Conservation (phyloP, 1,140 invertebrate species). For the Bombus pascuorum region DNA sequence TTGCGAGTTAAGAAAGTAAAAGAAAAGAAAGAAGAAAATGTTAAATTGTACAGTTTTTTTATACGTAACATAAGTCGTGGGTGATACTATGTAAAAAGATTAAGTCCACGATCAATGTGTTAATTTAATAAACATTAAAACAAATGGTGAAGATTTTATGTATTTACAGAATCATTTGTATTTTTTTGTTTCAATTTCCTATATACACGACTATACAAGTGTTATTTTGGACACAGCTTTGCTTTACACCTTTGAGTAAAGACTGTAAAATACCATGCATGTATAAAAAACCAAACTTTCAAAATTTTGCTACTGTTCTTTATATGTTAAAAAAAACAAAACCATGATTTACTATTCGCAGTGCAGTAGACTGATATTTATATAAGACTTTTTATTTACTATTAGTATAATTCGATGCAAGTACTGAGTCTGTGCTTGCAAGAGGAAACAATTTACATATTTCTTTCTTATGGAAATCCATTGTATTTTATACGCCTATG, state of each 20-base stretch:
- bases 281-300: neutral
- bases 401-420: slow-evolving; percentile 23
- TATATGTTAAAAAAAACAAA: slow-evolving; percentile 6
- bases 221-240: too few relatives aligned
- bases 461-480: slow-evolving; percentile 43
- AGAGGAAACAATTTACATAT: slow-evolving; percentile 39
- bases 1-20: neutral
- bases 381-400: slow-evolving; percentile 17
- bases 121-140: slow-evolving; percentile 64
- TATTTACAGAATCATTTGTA: slow-evolving; percentile 42
- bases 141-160: slow-evolving; percentile 23
- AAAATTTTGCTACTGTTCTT: neutral
- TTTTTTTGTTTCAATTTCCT: slow-evolving; percentile 13
- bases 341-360: neutral
- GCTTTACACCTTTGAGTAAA: neutral
- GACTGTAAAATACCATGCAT: neutral
- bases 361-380: slow-evolving; percentile 26
- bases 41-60: slow-evolving; percentile 67
- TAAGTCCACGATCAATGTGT: slow-evolving; percentile 32
- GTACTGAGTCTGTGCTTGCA: slow-evolving; percentile 3
- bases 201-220: neutral
- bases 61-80: slow-evolving; percentile 57
- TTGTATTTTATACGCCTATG: slow-evolving; percentile 49
- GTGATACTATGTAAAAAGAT: slow-evolving; percentile 40
- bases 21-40: slow-evolving; percentile 3